phyloP scores from a whole-genome alignment of 2,888 invertebrate species.

The Coenonympha glycerion region DNA sequence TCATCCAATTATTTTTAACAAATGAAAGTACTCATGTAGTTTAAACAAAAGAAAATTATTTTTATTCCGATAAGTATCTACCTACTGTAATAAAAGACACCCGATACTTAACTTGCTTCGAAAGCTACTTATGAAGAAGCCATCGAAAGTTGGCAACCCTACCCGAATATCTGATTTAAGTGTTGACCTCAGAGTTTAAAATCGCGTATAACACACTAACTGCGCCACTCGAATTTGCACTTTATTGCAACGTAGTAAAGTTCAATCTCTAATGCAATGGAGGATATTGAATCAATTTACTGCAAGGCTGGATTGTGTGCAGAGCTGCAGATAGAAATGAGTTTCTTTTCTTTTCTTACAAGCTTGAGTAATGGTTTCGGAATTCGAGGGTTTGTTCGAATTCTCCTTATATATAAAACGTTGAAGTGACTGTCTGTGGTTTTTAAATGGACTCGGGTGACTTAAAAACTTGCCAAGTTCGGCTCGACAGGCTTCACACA shows the following conservation, averaged over 20 bases:
- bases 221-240: slow-evolving; percentile 10
- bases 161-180: slow-evolving; percentile 8
- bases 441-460: too few relatives aligned
- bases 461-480: neutral
- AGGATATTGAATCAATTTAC: slow-evolving; percentile 14
- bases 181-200: slow-evolving; percentile 19
- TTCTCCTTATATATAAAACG: too few relatives aligned
- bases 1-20: too few relatives aligned
- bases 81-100: too few relatives aligned
- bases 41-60: too few relatives aligned
- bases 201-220: slow-evolving; percentile 1
- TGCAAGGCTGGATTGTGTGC: slow-evolving; percentile 19
- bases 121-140: too few relatives aligned
- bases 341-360: slow-evolving; percentile 10
- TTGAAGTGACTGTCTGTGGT: too few relatives aligned
- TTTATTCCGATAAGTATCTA: too few relatives aligned
- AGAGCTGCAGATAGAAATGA: slow-evolving; percentile 19
- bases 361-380: neutral
- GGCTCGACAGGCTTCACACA: too few relatives aligned
- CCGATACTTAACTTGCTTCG: too few relatives aligned
- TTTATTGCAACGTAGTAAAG: slow-evolving; percentile 11
- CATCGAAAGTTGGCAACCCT: neutral
- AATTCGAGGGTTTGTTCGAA: neutral
- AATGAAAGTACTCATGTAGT: neutral
- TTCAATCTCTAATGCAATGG: slow-evolving; percentile 1